A percentile compares a stretch with the other conserved stretches of the same genome.
Evolutionary conservation across 2,797 vertebrate genomes (phyloP).

Genomic region (Mallotus villosus): DNA sequence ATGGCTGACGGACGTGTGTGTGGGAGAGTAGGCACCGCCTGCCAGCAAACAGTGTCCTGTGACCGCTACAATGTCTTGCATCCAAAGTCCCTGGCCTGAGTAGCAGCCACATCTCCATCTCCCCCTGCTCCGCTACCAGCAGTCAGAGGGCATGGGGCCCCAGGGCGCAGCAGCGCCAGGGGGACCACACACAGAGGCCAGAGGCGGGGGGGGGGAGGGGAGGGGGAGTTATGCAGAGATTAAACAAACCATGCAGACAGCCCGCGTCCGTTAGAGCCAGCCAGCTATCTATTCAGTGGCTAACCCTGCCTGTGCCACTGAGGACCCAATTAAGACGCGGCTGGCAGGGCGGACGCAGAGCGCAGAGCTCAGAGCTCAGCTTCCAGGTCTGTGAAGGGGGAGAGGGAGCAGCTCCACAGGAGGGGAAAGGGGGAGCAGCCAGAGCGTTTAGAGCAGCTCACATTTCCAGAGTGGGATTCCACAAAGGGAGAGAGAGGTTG

Average conservation of each 20-base stretch:
- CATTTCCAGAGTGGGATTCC: conserved; percentile 17
- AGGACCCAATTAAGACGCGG: conserved; percentile 47
- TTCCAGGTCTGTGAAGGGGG: conserved; percentile 36
- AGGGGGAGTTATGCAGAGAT: conserved; percentile 53
- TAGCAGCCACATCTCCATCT: conserved; percentile 25
- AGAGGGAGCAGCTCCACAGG: conserved; percentile 3
- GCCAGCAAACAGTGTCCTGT: too few relatives aligned
- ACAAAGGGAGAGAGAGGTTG: background rate
- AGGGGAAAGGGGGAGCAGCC: conserved; percentile 7
- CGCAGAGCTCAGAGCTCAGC: conserved; percentile 30
- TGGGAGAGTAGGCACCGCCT: background rate
- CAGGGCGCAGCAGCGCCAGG: conserved; percentile 31
- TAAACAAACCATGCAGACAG: conserved; percentile 69
- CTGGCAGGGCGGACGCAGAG: background rate
- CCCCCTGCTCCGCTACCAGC: conserved; percentile 1
- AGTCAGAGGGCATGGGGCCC: conserved; percentile 13
- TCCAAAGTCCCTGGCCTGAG: conserved; percentile 47
- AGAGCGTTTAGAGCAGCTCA: conserved; percentile 23
- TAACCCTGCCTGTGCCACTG: conserved; percentile 31
- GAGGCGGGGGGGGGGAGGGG: conserved; percentile 36
- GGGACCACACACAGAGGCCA: conserved; percentile 56
- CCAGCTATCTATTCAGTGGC: conserved; percentile 45
- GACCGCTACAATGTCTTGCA: conserved; percentile 34
- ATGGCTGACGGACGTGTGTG: background rate
- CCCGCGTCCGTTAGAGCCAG: conserved; percentile 59